Base-by-base conservation (phyloP, 1,140 invertebrate species). In the Harlomillsia oculata region DNA sequence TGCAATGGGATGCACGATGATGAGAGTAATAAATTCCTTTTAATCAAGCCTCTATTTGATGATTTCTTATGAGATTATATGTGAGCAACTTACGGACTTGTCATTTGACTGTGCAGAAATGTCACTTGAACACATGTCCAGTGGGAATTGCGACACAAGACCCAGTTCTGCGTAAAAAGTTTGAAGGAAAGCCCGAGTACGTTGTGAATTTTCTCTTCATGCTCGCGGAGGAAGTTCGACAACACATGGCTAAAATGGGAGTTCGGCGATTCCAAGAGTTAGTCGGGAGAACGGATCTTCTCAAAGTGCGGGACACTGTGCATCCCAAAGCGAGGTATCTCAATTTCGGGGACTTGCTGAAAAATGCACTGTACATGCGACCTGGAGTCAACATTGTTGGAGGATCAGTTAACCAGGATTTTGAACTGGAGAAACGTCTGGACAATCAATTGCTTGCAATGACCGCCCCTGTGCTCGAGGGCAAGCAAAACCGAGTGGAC, bases 81-180 rank as follows among this genome's bases (percentile, higher is more conserved):
- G 32, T n/a, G n/a, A 9, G n/a, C 6, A n/a, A n/a, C n/a, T n/a
- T n/a, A n/a, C n/a, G n/a, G n/a, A n/a, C n/a, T n/a, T n/a, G n/a
- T 36, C 2, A 30, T 39, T 18, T 36, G 26, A 48, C 14, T 32
- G n/a, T 32, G 23, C 18, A 48, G 45, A 99, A 99, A 72, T 99
- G 96, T 71, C 96, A 99, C 73, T 76, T 99, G 53, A 99, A 99
- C 73, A 99, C 96, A 23, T 99, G 96, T 69, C 96, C 96, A 0
- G 96, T 99, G 49, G 96, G 96, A 58, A 89, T 99, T 67, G 95
- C 95, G 2, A 99, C 96, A 1, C 78, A 58, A 75, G 96, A 99
- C 78, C 95, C 95, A 0, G 78, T 84, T 14, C 74, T 99, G 18
- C 77, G 96, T 21, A 91, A 92, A 68, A 98, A 98, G 72, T 99